These are phyloP conservation scores for Rhimphoctona megacephalus DNA, from an alignment of 2,888 invertebrate species.

Conservation along the genomic window DNA sequence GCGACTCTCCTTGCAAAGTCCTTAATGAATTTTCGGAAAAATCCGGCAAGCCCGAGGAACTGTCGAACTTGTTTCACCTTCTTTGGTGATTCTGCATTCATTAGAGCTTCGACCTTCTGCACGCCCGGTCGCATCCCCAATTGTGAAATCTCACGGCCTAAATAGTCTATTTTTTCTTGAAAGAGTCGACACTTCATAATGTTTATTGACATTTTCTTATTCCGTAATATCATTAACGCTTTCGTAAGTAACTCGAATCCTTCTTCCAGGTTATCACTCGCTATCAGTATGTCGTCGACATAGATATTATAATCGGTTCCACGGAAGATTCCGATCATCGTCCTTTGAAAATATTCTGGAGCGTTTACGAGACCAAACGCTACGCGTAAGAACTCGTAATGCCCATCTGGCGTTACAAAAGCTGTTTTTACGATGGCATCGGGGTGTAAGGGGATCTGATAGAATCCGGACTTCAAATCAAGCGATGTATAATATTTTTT, in stretches of 20 bases:
- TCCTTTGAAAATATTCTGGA: slow-evolving; percentile 79
- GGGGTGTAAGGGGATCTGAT: slow-evolving; percentile 79
- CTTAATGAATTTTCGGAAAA: slow-evolving; percentile 31
- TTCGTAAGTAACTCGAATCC: slow-evolving; percentile 67
- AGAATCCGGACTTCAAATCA: slow-evolving; percentile 77
- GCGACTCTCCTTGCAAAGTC: slow-evolving; percentile 13
- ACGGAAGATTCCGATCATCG: slow-evolving; percentile 74
- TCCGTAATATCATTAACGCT: slow-evolving; percentile 65
- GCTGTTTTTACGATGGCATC: slow-evolving; percentile 78
- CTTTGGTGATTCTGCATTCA: slow-evolving; percentile 31
- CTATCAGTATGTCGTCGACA: slow-evolving; percentile 74
- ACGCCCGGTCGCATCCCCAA: slow-evolving; percentile 47
- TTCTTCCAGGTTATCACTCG: slow-evolving; percentile 66
- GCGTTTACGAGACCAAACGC: slow-evolving; percentile 82
- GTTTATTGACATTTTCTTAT: slow-evolving; percentile 73
- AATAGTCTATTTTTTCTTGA: slow-evolving; percentile 55
- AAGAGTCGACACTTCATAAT: slow-evolving; percentile 71
- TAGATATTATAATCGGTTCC: slow-evolving; percentile 67
- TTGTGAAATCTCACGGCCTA: slow-evolving; percentile 50
- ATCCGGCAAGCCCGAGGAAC: slow-evolving; percentile 32
- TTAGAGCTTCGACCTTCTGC: slow-evolving; percentile 22
- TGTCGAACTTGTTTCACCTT: slow-evolving; percentile 34
- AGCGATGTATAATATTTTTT: slow-evolving; percentile 75
- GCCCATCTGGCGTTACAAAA: slow-evolving; percentile 81
- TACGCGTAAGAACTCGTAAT: slow-evolving; percentile 80